A percentile compares a stretch with the other conserved stretches of the same genome.
These are phyloP conservation scores for Peromyscus attwateri DNA, from an alignment of 2,797 vertebrate genomes.

Conservation along the genomic window DNA sequence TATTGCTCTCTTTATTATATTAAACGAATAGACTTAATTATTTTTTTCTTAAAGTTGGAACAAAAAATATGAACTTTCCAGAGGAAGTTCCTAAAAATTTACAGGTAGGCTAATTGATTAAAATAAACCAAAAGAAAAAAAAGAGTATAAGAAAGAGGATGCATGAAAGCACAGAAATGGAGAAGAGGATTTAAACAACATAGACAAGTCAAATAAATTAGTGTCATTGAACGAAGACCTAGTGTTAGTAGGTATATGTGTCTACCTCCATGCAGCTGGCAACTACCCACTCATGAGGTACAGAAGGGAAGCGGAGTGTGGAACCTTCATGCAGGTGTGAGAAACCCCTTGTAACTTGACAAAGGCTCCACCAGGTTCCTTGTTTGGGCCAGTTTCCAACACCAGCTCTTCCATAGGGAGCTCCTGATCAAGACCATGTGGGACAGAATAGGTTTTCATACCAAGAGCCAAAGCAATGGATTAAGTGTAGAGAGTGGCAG, in stretches of 20 bases:
- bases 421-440: not conserved
- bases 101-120: not conserved
- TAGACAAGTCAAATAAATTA: not conserved
- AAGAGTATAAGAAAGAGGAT: not conserved
- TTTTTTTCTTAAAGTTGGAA: conserved; percentile 18
- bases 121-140: not conserved
- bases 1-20: not conserved
- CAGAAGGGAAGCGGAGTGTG: not conserved
- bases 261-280: not conserved
- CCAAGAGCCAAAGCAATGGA: not conserved
- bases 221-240: not conserved
- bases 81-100: not conserved
- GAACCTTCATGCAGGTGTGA: not conserved
- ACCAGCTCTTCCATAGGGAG: not conserved
- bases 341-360: not conserved
- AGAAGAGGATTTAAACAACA: not conserved
- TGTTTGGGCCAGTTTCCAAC: not conserved
- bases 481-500: not conserved
- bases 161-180: not conserved
- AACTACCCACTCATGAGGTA: not conserved
- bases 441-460: not conserved
- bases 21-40: not conserved
- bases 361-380: not conserved
- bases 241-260: not conserved
- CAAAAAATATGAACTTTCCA: not conserved